phyloP scores from a whole-genome alignment of 2,113 vertebrate genomes.

The Centropus bengalensis region DNA sequence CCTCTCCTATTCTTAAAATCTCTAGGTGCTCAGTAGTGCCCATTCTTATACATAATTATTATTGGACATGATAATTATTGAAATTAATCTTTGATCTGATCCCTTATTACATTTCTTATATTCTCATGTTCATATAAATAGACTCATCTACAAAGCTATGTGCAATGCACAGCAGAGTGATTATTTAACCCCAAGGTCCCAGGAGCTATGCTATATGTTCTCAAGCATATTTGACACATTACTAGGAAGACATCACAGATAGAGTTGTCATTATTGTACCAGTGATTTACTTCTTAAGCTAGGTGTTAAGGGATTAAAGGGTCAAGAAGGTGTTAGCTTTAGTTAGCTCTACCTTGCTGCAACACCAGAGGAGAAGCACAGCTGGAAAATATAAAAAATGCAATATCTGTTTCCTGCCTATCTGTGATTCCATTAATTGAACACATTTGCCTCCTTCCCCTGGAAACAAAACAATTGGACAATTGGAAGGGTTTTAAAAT shows the following conservation, averaged over 20 bases:
- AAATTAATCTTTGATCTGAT: neutral
- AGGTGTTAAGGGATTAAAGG: neutral
- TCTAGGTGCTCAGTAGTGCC: neutral
- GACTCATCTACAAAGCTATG: neutral
- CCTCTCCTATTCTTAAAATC: neutral
- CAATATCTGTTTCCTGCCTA: neutral
- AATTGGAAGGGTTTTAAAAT: neutral
- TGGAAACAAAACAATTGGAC: neutral
- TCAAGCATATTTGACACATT: neutral
- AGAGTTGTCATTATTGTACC: neutral
- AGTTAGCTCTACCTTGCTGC: neutral
- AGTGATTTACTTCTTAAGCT: neutral
- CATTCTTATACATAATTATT: neutral
- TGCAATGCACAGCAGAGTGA: neutral
- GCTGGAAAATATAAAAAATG: neutral
- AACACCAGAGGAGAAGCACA: neutral
- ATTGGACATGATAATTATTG: neutral
- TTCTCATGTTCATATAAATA: neutral
- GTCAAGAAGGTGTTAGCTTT: neutral
- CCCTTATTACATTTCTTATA: neutral
- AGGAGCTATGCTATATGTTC: neutral
- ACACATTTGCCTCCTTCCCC: neutral
- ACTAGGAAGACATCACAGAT: neutral
- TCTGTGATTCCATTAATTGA: neutral
- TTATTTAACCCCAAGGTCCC: neutral